Conservation (phyloP, 2,113 vertebrate species). For the Oryctolagus cuniculus region DNA sequence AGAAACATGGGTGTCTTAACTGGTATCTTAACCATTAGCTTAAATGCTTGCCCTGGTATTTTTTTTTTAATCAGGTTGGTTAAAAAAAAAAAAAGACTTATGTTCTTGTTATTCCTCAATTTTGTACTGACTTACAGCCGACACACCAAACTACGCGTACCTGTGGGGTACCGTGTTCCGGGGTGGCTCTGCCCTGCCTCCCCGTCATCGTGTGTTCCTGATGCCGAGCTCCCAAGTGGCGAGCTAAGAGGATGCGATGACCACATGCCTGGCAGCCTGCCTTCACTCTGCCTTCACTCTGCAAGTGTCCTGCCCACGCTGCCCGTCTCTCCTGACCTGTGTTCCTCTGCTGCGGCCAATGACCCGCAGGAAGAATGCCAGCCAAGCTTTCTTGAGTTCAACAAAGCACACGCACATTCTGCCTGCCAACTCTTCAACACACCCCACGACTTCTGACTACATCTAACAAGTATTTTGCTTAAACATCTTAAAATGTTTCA, state of each 20-base stretch:
- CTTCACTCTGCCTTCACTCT: not conserved
- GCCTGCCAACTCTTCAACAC: not conserved
- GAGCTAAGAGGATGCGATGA: not conserved
- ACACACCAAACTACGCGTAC: no score
- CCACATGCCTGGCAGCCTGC: not conserved
- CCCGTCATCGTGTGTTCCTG: not conserved
- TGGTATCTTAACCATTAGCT: no score
- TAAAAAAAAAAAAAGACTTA: no score
- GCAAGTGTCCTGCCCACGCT: not conserved
- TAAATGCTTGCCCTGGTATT: no score
- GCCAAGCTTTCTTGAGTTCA: not conserved
- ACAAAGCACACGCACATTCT: not conserved
- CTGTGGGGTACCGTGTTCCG: not conserved
- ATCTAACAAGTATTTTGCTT: constrained; percentile 24
- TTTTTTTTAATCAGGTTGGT: no score
- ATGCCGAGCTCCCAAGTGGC: not conserved
- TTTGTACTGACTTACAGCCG: no score
- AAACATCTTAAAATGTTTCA: constrained; percentile 44
- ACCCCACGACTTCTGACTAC: not conserved
- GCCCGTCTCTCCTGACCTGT: not conserved
- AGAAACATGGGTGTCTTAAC: no score
- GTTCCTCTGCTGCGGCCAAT: not conserved
- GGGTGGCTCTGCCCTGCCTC: not conserved
- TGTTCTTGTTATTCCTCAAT: no score
- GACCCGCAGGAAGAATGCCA: not conserved